Base-by-base conservation (phyloP, 2,888 invertebrate genomes). In the Papilio protenor region DNA sequence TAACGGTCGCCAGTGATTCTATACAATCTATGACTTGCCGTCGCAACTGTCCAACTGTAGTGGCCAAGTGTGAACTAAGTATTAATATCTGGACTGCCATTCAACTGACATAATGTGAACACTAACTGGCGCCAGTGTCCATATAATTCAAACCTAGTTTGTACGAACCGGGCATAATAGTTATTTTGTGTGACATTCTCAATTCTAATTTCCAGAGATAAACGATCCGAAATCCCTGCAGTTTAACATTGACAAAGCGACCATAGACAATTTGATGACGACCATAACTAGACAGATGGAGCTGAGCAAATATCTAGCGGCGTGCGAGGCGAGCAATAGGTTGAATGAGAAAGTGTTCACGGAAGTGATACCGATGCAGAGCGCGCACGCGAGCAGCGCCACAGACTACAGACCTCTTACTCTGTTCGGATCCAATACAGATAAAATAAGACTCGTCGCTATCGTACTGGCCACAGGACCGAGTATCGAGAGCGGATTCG, bases 211-310 rank as follows among this genome's bases (percentile, higher is more conserved):
- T 83, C 10, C 90, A 95, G 94, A 93, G 86, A 86, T 91, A 69
- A 91, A 94, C 78, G 92, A 95, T 78, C 90, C 95, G 27, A 94
- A 95, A 81, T 94, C 96, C 0, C 93, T 97, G 66, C 95, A 96
- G 11, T 96, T 97, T 95, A 96, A 96, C 89, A 94, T 97, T 86
- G 96, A 96, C 88, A 95, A 96, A 40, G 94, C 95, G 80, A 96
- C 96, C n/a, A 96, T 98, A 81, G 96, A 96, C 87, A 96, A 96
- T 82, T 96, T 98, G 81, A 96, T 98, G 82, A 96, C 96, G 77
- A 97, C 97, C 0, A 97, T 98, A 81, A 95, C 96, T 8, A 94
- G 97, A n/a, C 98, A 98, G 89, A 96, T 97, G 83, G 98, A 98
- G 84, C 95, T 98, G 0, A 96, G 96, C 0, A 97, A 97, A 83